Conservation (phyloP, 2,113 vertebrate species). For the Saccopteryx bilineata region DNA sequence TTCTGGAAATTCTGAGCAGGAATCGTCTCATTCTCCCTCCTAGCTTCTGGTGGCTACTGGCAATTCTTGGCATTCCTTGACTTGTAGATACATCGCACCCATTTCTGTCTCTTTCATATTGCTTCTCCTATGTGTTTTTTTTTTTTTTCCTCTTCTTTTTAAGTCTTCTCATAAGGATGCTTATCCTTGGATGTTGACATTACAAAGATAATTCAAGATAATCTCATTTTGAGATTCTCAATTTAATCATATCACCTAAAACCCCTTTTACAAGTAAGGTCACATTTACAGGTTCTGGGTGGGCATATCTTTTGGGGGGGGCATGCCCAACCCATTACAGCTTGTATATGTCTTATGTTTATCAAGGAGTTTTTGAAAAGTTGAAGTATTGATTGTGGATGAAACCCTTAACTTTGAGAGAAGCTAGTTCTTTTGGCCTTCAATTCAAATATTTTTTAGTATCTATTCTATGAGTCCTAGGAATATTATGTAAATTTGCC, state of each 20-base stretch:
- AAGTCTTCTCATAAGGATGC: neutral
- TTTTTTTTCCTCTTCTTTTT: neutral
- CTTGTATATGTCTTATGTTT: neutral
- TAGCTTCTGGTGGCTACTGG: too few species aligned
- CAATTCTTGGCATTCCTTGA: too few species aligned
- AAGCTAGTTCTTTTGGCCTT: neutral
- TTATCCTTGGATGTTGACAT: neutral
- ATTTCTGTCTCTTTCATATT: neutral
- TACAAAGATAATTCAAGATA: neutral
- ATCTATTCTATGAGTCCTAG: neutral
- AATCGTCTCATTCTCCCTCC: neutral
- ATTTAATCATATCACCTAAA: neutral
- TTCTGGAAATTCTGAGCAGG: neutral
- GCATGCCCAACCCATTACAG: neutral
- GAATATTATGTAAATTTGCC: slow-evolving; percentile 7
- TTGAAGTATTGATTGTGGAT: neutral
- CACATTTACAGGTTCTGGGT: neutral
- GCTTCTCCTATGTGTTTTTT: neutral
- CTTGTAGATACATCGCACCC: too few species aligned
- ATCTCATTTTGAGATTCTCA: neutral
- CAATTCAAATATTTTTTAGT: neutral
- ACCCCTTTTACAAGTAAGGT: neutral
- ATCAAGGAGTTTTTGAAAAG: slow-evolving; percentile 10
- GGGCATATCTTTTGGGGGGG: neutral
- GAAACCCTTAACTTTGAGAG: neutral